These are phyloP conservation scores for Dicaeum eximium DNA, from an alignment of 2,113 vertebrate species.

Conservation along the genomic window DNA sequence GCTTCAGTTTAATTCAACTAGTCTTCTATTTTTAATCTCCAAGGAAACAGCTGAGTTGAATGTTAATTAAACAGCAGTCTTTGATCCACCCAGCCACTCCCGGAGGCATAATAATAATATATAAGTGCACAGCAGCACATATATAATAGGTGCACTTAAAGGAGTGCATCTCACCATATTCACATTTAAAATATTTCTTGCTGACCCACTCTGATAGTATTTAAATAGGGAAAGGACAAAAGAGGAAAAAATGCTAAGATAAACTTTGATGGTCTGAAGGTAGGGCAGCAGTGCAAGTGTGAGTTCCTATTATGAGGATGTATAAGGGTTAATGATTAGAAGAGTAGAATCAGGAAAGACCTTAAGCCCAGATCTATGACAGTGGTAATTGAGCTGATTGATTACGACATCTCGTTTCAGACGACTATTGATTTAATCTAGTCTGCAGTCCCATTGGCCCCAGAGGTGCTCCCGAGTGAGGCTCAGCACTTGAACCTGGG, in stretches of 20 bases:
- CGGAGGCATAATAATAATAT: slow-evolving; percentile 53
- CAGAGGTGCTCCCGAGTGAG: slow-evolving; percentile 53
- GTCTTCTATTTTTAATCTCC: slow-evolving; percentile 60
- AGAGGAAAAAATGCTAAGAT: not conserved
- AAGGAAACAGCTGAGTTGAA: slow-evolving; percentile 59
- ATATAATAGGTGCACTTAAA: slow-evolving; percentile 22
- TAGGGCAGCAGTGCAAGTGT: not conserved
- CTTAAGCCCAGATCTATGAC: slow-evolving; percentile 66
- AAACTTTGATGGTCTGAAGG: not conserved
- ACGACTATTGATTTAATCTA: slow-evolving; percentile 80
- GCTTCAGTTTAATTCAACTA: slow-evolving; percentile 47
- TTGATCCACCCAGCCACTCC: slow-evolving; percentile 64
- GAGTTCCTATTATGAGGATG: not conserved
- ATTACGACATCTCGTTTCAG: slow-evolving; percentile 77
- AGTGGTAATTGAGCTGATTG: slow-evolving; percentile 78
- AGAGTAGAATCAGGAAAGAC: slow-evolving; percentile 56
- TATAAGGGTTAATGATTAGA: slow-evolving; percentile 64
- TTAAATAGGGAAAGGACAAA: not conserved
- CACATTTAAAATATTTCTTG: not conserved
- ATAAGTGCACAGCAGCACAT: slow-evolving; percentile 30
- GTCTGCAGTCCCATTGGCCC: slow-evolving; percentile 67
- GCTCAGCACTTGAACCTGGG: slow-evolving; percentile 71
- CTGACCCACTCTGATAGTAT: not conserved
- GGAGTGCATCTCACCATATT: not conserved
- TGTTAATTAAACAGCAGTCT: slow-evolving; percentile 63